Conservation (phyloP, 2,113 vertebrate genomes). For the Paradisaea rubra region DNA sequence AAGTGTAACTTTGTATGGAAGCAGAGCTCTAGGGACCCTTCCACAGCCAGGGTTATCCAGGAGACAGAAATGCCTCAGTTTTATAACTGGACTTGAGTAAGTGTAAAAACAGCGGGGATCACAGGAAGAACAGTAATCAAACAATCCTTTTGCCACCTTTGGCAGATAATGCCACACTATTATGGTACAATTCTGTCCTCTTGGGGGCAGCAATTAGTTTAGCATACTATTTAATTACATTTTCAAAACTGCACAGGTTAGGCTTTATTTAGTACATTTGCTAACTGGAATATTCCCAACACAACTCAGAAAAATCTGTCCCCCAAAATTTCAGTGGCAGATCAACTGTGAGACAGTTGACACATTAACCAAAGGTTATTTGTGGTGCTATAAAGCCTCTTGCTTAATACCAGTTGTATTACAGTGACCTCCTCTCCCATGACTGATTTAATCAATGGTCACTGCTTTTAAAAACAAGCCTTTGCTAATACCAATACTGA, state of each 20-base stretch:
- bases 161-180: neutral
- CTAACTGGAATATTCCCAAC: slow-evolving; percentile 2
- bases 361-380: neutral
- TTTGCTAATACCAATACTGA: neutral
- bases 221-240: neutral
- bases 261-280: neutral
- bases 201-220: neutral
- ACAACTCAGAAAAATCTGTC: neutral
- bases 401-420: neutral
- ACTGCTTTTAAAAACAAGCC: neutral
- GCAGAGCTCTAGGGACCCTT: neutral
- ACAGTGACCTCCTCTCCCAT: neutral
- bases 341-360: neutral
- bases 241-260: neutral
- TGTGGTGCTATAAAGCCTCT: slow-evolving; percentile 17
- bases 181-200: neutral
- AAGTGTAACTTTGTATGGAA: neutral
- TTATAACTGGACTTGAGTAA: neutral
- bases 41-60: neutral
- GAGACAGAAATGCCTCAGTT: neutral
- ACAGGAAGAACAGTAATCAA: neutral
- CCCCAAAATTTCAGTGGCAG: neutral
- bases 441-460: neutral
- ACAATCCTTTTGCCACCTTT: neutral
- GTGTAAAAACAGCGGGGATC: neutral